Evolutionary conservation across 1,140 invertebrate genomes (phyloP).

Genomic region (Drosophila leontia): DNA sequence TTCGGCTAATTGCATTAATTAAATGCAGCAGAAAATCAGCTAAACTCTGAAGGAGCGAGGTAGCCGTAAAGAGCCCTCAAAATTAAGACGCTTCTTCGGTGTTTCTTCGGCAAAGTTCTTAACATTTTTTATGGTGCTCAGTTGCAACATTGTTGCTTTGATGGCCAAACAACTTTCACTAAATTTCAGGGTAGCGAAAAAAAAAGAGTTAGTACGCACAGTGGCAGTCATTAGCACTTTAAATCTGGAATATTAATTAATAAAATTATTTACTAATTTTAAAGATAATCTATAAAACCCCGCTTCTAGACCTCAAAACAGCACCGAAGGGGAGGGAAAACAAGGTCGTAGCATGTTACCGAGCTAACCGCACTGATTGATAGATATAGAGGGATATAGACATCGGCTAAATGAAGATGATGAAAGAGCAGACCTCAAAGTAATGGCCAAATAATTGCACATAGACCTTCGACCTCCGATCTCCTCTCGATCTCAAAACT

Average conservation of each 20-base stretch:
- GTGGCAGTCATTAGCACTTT: not conserved
- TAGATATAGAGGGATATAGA: conserved; percentile 32
- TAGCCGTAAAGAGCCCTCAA: not conserved
- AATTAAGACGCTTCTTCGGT: conserved; percentile 13
- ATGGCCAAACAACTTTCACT: conserved; percentile 46
- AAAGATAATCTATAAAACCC: not conserved
- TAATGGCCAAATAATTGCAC: conserved; percentile 74
- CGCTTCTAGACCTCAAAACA: not conserved
- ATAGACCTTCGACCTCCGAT: conserved; percentile 17
- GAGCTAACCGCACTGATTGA: conserved; percentile 56
- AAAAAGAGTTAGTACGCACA: conserved; percentile 1
- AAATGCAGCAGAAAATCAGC: conserved; percentile 31
- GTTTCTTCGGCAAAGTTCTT: conserved; percentile 36
- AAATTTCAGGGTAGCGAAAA: not conserved
- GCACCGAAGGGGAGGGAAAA: conserved; percentile 4
- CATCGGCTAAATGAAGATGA: conserved; percentile 10
- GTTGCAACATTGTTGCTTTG: conserved; percentile 37
- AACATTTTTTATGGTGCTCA: conserved; percentile 34
- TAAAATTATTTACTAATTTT: not conserved
- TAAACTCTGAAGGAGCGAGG: conserved; percentile 11
- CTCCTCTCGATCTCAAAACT: conserved; percentile 5
- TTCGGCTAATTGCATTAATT: conserved; percentile 50
- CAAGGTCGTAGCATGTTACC: not conserved
- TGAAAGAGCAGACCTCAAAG: conserved; percentile 37
- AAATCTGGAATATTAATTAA: not conserved